Evolutionary conservation across 2,888 invertebrate species (phyloP).

Genomic region (Stenchaetothrips biformis): DNA sequence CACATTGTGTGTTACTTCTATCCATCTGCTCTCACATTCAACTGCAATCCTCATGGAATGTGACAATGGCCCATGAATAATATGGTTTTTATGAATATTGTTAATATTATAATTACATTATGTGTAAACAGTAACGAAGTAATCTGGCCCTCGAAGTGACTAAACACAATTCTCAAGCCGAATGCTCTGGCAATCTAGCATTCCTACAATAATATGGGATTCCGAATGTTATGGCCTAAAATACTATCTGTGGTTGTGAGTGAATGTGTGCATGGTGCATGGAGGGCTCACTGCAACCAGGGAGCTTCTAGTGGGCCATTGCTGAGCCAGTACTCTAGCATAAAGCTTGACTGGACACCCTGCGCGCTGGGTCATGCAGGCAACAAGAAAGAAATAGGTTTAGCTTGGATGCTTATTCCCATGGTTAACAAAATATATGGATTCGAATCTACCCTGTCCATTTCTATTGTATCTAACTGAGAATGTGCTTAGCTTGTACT

Average conservation of each 20-base stretch:
- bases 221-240: constrained; percentile 7
- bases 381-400: constrained; percentile 16
- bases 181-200: not conserved
- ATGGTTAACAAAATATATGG: not conserved
- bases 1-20: not conserved
- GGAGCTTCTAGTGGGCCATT: constrained; percentile 20
- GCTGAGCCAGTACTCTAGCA: not conserved
- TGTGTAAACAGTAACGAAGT: not conserved
- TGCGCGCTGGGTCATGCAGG: constrained; percentile 17
- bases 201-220: not conserved
- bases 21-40: not conserved
- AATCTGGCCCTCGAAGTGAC: constrained; percentile 12
- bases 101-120: not conserved
- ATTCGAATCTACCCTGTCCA: constrained; percentile 14
- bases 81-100: not conserved
- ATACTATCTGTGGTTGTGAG: constrained; percentile 21
- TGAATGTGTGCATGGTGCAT: not conserved
- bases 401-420: constrained; percentile 18
- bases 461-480: constrained; percentile 22
- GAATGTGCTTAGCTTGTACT: constrained; percentile 21
- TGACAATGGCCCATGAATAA: not conserved
- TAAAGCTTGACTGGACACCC: constrained; percentile 1
- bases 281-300: not conserved
- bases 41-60: not conserved
- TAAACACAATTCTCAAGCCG: not conserved